Base-by-base conservation (phyloP, 2,888 invertebrate species). In the Lypha dubia region DNA sequence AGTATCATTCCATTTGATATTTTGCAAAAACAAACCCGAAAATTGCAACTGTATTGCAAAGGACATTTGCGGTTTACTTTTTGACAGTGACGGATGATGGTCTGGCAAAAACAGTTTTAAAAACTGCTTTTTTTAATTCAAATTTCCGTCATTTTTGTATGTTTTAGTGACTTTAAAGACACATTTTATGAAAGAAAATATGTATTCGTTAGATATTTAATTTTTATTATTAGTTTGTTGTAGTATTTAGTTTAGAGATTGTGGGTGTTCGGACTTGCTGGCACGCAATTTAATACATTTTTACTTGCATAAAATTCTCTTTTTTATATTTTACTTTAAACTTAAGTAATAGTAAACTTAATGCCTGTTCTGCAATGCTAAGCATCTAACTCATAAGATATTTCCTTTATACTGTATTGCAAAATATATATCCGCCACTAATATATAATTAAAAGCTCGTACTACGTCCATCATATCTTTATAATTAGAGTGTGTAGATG, bases 31-130 rank as follows among this genome's bases (percentile, higher is more conserved):
- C 28, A 73, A 73, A 79, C 8, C 58, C 41, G 38, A 51, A 70
- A 70, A 56, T 70, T 49, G 41, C 41, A 63, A 74, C 44, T 58
- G 63, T 15, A 65, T 17, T 75, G 83, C 58, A 79, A 79, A 70
- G 60, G 83, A 75, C 75, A 65, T 65, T 74, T 83, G 75, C 22
- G 83, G 83, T 71, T 70, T 58, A 58, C 15, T 68, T 51, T 79
- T 41, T 58, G 51, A 75, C 62, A 74, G 49, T 75, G 79, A 79
- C 83, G 46, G 74, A 74, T 83, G 74, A 74, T 83, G 67, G 44
- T 56, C 13, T 32, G 20, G 46, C 13, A 35, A 28, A 20, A 41
- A 22, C 22, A 13, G 3, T 11, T 22, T 51, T 41, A 22, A 41
- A n/a, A 9, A 49, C 11, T 1, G 20, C 2, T n/a, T n/a, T 20